A percentile compares a stretch with the other conserved stretches of the same genome.
Conservation (phyloP, 2,113 vertebrate genomes). For the Myocastor coypus region DNA sequence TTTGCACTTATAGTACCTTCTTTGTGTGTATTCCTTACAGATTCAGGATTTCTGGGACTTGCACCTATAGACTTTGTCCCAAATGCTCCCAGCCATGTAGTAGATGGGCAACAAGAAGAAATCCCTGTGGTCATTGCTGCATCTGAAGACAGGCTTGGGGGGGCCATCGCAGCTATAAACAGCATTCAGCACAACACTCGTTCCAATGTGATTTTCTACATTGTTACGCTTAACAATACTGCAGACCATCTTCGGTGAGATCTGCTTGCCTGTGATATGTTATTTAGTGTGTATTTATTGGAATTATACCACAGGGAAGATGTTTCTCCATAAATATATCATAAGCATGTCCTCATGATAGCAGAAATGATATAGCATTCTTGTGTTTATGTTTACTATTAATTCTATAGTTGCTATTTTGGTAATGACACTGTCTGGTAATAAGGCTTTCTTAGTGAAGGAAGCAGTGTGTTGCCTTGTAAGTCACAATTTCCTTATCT, state of each 20-base stretch:
- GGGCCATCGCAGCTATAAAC: slow-evolving; percentile 94
- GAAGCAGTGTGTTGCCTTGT: not conserved
- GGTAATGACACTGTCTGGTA: not conserved
- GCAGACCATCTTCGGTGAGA: slow-evolving; percentile 93
- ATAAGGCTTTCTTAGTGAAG: not conserved
- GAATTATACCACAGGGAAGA: not conserved
- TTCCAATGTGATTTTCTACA: slow-evolving; percentile 93
- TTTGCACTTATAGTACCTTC: slow-evolving; percentile 10
- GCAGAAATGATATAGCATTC: slow-evolving; percentile 5
- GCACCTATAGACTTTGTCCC: slow-evolving; percentile 92
- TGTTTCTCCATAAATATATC: slow-evolving; percentile 25
- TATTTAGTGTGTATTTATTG: not conserved
- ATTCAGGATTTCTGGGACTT: slow-evolving; percentile 88
- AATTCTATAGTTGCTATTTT: not conserved
- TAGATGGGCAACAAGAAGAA: slow-evolving; percentile 86
- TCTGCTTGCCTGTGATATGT: not conserved
- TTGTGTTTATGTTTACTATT: not conserved
- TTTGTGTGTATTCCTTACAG: slow-evolving; percentile 83
- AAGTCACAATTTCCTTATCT: slow-evolving; percentile 7
- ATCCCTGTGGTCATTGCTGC: slow-evolving; percentile 95
- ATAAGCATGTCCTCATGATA: not conserved
- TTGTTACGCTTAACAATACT: slow-evolving; percentile 95
- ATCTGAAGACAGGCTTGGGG: slow-evolving; percentile 94
- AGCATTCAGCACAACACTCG: slow-evolving; percentile 94
- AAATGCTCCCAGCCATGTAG: slow-evolving; percentile 80